A percentile compares a stretch with the other conserved stretches of the same genome.
These are phyloP conservation scores for Drosophila gunungcola DNA, from an alignment of 1,140 invertebrate species.

Conservation along the genomic window DNA sequence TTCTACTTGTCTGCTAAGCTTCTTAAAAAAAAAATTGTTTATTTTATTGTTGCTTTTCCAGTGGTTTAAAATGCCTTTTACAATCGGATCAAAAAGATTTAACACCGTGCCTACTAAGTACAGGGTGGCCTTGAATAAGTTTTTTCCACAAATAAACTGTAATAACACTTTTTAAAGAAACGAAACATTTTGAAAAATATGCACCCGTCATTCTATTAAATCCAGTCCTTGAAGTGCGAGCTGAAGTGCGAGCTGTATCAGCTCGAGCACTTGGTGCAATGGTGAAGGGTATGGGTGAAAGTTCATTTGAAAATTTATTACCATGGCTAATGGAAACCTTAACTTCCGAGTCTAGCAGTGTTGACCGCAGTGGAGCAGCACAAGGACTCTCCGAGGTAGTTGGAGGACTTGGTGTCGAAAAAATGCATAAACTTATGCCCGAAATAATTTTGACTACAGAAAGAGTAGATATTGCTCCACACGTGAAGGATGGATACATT, in stretches of 20 bases:
- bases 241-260: conserved; percentile 96
- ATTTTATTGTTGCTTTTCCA: conserved; percentile 99
- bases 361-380: conserved; percentile 98
- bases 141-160: too few species aligned
- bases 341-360: conserved; percentile 97
- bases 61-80: conserved; percentile 99
- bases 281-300: conserved; percentile 98
- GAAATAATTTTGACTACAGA: conserved; percentile 99
- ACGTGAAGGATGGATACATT: conserved; percentile 99
- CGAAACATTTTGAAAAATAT: too few species aligned
- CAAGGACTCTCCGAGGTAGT: conserved; percentile 98
- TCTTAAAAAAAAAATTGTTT: conserved; percentile 94
- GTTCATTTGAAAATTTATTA: conserved; percentile 96
- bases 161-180: too few species aligned
- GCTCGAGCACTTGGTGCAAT: conserved; percentile 98
- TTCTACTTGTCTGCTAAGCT: too few species aligned
- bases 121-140: too few species aligned
- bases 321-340: conserved; percentile 99
- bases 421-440: conserved; percentile 98
- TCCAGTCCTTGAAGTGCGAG: conserved; percentile 97
- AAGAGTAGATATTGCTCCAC: conserved; percentile 96
- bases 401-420: conserved; percentile 96
- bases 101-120: conserved; percentile 97
- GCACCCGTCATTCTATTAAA: conserved; percentile 98
- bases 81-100: conserved; percentile 99